Evolutionary conservation across 2,888 invertebrate genomes (phyloP).

Genomic region (Nipponacmea schrenckii): DNA sequence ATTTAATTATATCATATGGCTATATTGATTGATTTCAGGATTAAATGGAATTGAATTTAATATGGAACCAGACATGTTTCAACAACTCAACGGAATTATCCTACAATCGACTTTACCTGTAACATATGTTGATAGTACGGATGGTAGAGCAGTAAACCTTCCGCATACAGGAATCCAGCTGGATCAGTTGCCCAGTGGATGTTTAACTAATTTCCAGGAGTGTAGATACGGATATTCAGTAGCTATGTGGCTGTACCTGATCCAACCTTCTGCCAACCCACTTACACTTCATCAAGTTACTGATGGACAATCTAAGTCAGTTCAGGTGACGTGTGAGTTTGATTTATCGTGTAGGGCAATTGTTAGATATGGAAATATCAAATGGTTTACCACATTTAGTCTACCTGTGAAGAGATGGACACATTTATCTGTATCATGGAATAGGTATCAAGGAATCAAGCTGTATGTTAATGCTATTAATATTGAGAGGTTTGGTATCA

Average conservation of each 20-base stretch:
- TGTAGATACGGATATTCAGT: slow-evolving; percentile 28
- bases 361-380: background rate
- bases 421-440: slow-evolving; percentile 30
- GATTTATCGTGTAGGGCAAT: background rate
- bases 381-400: slow-evolving; percentile 23
- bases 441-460: slow-evolving; percentile 20
- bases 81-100: background rate
- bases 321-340: background rate
- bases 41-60: no score
- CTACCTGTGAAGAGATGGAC: slow-evolving; percentile 22
- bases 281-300: background rate
- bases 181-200: slow-evolving; percentile 7
- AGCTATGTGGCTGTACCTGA: slow-evolving; percentile 24
- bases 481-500: slow-evolving; percentile 15
- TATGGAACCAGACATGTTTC: no score
- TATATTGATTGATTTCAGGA: no score
- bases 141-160: slow-evolving; percentile 10
- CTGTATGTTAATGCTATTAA: slow-evolving; percentile 28
- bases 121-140: slow-evolving; percentile 2
- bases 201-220: slow-evolving; percentile 21
- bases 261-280: background rate
- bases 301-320: background rate
- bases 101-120: background rate
- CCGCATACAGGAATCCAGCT: slow-evolving; percentile 22
- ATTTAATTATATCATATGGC: no score